Evolutionary conservation across 2,797 vertebrate species (phyloP), one percentile per base, ranked within the genome.

Genomic region (Pangasius larnaudii): DNA sequence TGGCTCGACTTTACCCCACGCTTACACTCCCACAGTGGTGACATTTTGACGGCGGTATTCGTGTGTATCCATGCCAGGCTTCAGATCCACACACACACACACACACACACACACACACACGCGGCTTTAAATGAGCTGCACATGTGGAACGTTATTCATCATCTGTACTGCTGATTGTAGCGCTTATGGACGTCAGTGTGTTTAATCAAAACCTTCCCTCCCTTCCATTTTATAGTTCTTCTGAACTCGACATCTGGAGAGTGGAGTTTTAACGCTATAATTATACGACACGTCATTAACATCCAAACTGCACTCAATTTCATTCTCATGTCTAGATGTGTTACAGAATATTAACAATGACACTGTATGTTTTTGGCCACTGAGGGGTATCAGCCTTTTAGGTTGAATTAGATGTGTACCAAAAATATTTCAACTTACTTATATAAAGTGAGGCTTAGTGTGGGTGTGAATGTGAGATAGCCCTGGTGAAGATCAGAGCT

Each of bases 91-190:
- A 86, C 81, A 86, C 39, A 63, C 72, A 88, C 71, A 86, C 53
- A 14, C 72, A 88, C 71, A 86, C 53, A 14, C 81, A 84, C 80
- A 86, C 81, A 86, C 39, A 63, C 72, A 88, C 71, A 86, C 53
- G 6, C 51, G 65, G 46, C 65, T 88, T 85, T 86, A 90, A 69
- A 91, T 77, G 18, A 46, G 51, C 61, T 84, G 86, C 91, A 90
- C 88, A 90, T 91, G 89, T 91, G 87, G 78, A 84, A 67, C 87
- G 83, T 88, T 89, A 85, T 90, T 88, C 83, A 89, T 86, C 85
- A 46, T 65, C 81, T 85, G 88, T 78, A 85, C 72, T 75, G 85
- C 84, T 36, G 63, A 27, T 63, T 87, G 86, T 78, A 89, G 86
- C 53, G 88, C 86, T 85, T 86, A 71, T 14, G 24, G 80, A 90